phyloP scores from a whole-genome alignment of 2,888 invertebrate genomes.

The Gortyna flavago region DNA sequence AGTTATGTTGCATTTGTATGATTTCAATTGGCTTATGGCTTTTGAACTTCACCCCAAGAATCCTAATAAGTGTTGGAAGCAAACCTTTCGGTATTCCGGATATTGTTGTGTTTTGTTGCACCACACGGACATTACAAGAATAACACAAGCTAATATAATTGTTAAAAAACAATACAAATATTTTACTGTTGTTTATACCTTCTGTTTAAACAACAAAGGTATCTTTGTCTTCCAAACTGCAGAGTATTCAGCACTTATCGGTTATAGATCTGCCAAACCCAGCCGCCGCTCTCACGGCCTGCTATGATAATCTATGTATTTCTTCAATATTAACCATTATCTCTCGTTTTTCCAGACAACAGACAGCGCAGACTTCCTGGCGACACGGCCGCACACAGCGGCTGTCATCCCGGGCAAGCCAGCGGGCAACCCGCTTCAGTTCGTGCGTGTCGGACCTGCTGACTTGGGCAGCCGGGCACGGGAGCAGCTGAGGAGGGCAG shows the following conservation, averaged over 20 bases:
- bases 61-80: conserved; percentile 23
- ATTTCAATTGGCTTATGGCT: conserved; percentile 27
- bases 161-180: background rate
- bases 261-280: background rate
- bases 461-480: conserved; percentile 95
- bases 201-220: no score
- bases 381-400: conserved; percentile 88
- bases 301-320: background rate
- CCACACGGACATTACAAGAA: background rate
- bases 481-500: conserved; percentile 95
- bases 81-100: background rate
- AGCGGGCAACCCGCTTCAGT: conserved; percentile 96
- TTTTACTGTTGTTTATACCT: background rate
- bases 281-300: background rate
- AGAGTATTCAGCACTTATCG: background rate
- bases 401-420: conserved; percentile 95
- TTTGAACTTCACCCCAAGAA: conserved; percentile 36
- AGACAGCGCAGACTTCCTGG: conserved; percentile 89
- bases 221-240: background rate
- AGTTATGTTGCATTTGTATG: conserved; percentile 21
- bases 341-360: conserved; percentile 78
- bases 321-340: conserved; percentile 15
- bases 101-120: background rate
- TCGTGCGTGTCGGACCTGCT: conserved; percentile 96
- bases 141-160: no score